These are phyloP conservation scores for Drosophila silvestris DNA, from an alignment of 2,888 invertebrate genomes.

Conservation along the genomic window DNA sequence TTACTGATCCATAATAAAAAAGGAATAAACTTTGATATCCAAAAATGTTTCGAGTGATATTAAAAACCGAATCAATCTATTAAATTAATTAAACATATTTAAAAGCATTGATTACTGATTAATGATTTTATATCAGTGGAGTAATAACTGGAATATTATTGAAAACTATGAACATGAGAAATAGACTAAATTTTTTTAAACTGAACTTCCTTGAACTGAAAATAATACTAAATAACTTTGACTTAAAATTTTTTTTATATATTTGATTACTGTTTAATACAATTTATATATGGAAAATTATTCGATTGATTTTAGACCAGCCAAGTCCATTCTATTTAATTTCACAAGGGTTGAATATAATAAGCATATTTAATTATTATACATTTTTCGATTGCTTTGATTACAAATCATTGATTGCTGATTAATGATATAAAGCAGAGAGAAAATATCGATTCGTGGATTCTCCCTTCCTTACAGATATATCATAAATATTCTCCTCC, in stretches of 20 bases:
- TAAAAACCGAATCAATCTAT: not conserved
- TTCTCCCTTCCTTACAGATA: not conserved
- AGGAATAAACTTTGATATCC: not conserved
- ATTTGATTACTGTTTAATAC: not conserved
- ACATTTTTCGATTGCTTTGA: not conserved
- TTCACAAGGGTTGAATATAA: not conserved
- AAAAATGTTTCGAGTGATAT: not conserved
- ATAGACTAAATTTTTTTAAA: too few species aligned
- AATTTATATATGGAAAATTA: not conserved
- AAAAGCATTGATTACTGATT: not conserved
- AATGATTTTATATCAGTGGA: not conserved
- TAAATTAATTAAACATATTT: not conserved
- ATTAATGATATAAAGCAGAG: not conserved
- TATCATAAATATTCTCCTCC: not conserved
- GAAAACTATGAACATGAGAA: not conserved
- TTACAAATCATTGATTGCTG: not conserved
- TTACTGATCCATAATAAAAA: not conserved
- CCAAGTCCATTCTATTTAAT: too few species aligned
- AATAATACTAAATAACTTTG: too few species aligned
- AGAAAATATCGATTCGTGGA: not conserved
- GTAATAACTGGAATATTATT: not conserved
- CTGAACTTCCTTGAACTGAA: too few species aligned
- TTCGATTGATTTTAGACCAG: not conserved
- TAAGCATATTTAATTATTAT: not conserved
- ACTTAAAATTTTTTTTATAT: not conserved